These are phyloP conservation scores for Aporophyla nigra DNA, from an alignment of 2,888 invertebrate species.

Conservation along the genomic window DNA sequence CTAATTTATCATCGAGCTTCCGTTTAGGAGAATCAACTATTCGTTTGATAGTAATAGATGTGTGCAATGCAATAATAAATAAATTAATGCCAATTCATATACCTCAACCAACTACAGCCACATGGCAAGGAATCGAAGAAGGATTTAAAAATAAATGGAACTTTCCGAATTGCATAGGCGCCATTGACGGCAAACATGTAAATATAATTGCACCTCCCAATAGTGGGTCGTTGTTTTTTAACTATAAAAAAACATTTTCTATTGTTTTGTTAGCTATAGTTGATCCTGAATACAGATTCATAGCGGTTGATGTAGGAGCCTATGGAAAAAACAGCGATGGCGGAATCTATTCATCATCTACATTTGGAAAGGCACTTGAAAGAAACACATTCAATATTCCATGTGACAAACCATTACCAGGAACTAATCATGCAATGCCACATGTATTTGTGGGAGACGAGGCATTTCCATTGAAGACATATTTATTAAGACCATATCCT, in stretches of 20 bases:
- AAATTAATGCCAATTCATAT: slow-evolving; percentile 59
- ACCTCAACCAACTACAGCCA: slow-evolving; percentile 46
- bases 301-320: slow-evolving; percentile 70
- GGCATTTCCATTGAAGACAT: slow-evolving; percentile 60
- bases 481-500: slow-evolving; percentile 49
- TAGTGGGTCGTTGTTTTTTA: slow-evolving; percentile 40
- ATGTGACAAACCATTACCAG: slow-evolving; percentile 59
- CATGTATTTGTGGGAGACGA: slow-evolving; percentile 69
- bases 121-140: slow-evolving; percentile 47
- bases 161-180: slow-evolving; percentile 55
- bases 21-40: slow-evolving; percentile 60
- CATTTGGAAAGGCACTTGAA: slow-evolving; percentile 45
- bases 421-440: slow-evolving; percentile 58
- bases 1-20: slow-evolving; percentile 59
- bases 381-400: slow-evolving; percentile 61
- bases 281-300: slow-evolving; percentile 47
- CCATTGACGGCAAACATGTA: slow-evolving; percentile 55
- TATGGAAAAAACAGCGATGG: slow-evolving; percentile 72
- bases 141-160: slow-evolving; percentile 51
- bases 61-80: slow-evolving; percentile 63
- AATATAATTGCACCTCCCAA: slow-evolving; percentile 45
- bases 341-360: slow-evolving; percentile 52
- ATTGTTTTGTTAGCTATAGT: slow-evolving; percentile 43
- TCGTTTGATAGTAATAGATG: slow-evolving; percentile 59
- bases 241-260: slow-evolving; percentile 47